A percentile compares a stretch with the other conserved stretches of the same genome.
These are phyloP conservation scores for Anhinga anhinga DNA, from an alignment of 2,113 vertebrate genomes.

Conservation along the genomic window DNA sequence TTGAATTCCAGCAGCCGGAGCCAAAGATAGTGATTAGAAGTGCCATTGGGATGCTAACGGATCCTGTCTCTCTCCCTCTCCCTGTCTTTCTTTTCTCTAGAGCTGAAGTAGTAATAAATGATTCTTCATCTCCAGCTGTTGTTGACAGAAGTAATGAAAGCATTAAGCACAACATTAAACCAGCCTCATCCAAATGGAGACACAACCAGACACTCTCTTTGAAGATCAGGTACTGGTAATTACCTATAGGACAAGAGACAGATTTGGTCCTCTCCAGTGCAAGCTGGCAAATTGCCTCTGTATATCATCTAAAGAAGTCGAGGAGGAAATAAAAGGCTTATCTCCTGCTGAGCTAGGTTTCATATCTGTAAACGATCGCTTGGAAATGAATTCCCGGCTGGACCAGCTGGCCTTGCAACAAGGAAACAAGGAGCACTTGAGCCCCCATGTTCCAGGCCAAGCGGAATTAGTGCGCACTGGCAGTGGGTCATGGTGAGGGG, in stretches of 20 bases:
- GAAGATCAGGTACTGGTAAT: conserved; percentile 81
- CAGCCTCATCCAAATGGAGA: conserved; percentile 75
- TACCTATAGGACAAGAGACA: conserved; percentile 52
- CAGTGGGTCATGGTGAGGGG: background rate
- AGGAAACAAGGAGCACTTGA: background rate
- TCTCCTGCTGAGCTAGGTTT: conserved; percentile 46
- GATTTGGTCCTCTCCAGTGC: conserved; percentile 26
- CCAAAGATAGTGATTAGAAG: conserved; percentile 50
- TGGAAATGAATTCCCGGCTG: conserved; percentile 25
- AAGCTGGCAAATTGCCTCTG: conserved; percentile 48
- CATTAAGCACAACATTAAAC: conserved; percentile 75
- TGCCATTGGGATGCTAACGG: conserved; percentile 55
- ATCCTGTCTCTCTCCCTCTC: conserved; percentile 32
- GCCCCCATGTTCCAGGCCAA: background rate
- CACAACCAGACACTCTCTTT: conserved; percentile 83
- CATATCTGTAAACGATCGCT: conserved; percentile 31
- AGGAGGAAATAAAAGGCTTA: conserved; percentile 62
- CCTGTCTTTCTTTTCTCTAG: conserved; percentile 39
- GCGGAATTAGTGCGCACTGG: background rate
- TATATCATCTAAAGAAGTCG: conserved; percentile 54
- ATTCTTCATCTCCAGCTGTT: conserved; percentile 74
- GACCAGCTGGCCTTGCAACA: background rate
- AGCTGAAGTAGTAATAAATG: conserved; percentile 77
- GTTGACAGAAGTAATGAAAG: conserved; percentile 79
- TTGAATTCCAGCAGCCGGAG: conserved; percentile 54